Percentiles rank a stretch among this genome's conserved stretches.
These are phyloP conservation scores for Argya squamiceps DNA, from an alignment of 2,797 vertebrate genomes.

Conservation along the genomic window DNA sequence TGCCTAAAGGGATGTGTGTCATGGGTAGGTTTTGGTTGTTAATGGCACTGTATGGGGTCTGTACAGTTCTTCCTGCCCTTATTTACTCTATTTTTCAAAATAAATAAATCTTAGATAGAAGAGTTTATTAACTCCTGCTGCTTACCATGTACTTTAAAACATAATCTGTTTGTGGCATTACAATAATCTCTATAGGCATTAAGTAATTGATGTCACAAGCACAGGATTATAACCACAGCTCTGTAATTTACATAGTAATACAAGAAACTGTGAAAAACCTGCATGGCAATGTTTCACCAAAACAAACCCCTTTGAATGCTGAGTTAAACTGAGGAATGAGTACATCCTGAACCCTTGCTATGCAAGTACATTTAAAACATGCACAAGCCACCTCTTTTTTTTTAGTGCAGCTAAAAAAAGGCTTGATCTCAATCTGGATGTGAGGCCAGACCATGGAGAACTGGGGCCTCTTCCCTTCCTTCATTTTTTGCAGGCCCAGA, in stretches of 20 bases:
- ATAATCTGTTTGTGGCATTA: conserved; percentile 47
- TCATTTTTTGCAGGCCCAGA: neutral
- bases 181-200: conserved; percentile 57
- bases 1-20: neutral
- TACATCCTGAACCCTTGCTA: neutral
- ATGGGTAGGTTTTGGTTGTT: conserved; percentile 8
- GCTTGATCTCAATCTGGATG: neutral
- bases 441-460: neutral
- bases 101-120: conserved; percentile 27
- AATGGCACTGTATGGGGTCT: neutral
- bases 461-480: neutral
- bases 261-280: conserved; percentile 32
- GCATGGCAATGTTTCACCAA: conserved; percentile 10
- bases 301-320: conserved; percentile 31
- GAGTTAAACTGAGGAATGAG: neutral
- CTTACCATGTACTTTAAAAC: conserved; percentile 27
- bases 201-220: conserved; percentile 61
- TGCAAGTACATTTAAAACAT: neutral
- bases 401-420: neutral
- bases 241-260: conserved; percentile 59
- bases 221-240: conserved; percentile 55
- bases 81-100: conserved; percentile 34
- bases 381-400: neutral
- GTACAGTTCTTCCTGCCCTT: neutral
- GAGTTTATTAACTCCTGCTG: conserved; percentile 61